Evolutionary conservation across 2,888 invertebrate genomes (phyloP).

Genomic region (Cremastinae sp.): DNA sequence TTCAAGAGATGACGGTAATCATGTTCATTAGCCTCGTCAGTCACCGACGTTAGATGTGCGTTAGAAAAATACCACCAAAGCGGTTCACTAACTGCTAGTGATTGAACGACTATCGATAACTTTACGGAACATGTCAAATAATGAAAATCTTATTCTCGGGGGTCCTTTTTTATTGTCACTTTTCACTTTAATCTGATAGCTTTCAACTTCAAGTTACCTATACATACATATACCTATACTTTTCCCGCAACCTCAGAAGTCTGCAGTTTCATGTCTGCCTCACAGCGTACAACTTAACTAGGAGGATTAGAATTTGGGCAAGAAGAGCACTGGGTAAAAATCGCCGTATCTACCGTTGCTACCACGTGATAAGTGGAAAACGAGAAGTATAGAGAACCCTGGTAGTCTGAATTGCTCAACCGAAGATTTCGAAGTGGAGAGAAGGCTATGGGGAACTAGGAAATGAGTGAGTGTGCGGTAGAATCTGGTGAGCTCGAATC

Average conservation of each 20-base stretch:
- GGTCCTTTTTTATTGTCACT: too few relatives aligned
- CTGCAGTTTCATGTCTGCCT: background rate
- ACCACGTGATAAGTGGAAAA: constrained; percentile 51
- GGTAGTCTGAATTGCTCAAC: constrained; percentile 54
- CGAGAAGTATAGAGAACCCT: constrained; percentile 37
- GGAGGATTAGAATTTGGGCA: background rate
- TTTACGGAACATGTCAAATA: too few relatives aligned
- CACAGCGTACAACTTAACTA: background rate
- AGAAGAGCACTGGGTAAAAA: constrained; percentile 37
- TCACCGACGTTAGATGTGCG: background rate
- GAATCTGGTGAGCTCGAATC: constrained; percentile 36
- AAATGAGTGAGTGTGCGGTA: constrained; percentile 21
- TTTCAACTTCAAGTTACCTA: too few relatives aligned
- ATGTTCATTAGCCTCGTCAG: background rate
- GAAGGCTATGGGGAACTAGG: constrained; percentile 34
- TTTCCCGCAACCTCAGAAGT: background rate
- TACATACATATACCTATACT: too few relatives aligned
- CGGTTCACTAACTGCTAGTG: background rate
- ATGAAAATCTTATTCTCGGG: too few relatives aligned
- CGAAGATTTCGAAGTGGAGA: constrained; percentile 53
- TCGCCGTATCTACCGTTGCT: constrained; percentile 35
- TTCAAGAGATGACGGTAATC: background rate
- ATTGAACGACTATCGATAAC: too few relatives aligned
- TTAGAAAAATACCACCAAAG: constrained; percentile 8
- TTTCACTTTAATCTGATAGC: too few relatives aligned